These are phyloP conservation scores for Agelas oroides DNA, from an alignment of 37 sponge, comb jelly and placozoan genomes.

Conservation along the genomic window DNA sequence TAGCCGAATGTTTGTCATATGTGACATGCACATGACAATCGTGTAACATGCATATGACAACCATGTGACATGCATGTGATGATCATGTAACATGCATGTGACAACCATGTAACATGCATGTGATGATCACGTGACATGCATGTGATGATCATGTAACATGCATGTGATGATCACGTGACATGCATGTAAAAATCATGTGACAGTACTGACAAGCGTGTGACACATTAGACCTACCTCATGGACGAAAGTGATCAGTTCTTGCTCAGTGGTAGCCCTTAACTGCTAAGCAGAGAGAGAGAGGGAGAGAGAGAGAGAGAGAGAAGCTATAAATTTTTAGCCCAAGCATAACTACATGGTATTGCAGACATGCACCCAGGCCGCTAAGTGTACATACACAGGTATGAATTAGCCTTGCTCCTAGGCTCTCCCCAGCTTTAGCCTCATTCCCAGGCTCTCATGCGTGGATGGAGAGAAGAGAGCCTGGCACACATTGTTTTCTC, in stretches of 20 bases:
- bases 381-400: no score
- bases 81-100: neutral
- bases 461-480: no score
- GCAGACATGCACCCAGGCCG: no score
- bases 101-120: neutral
- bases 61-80: neutral
- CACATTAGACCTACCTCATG: constrained; percentile 47
- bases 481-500: no score
- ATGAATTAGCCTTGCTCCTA: no score
- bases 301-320: neutral
- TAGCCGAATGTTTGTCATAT: neutral
- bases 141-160: neutral
- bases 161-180: neutral
- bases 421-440: no score
- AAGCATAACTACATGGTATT: no score
- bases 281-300: neutral
- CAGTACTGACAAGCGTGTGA: no score
- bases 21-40: neutral
- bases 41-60: neutral
- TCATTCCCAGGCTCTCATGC: no score
- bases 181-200: neutral
- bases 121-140: neutral
- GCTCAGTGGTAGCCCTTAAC: constrained; percentile 54
- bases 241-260: constrained; percentile 52
- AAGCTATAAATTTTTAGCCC: neutral